phyloP scores from a whole-genome alignment of 2,888 invertebrate genomes.

The Mythimna pallens region DNA sequence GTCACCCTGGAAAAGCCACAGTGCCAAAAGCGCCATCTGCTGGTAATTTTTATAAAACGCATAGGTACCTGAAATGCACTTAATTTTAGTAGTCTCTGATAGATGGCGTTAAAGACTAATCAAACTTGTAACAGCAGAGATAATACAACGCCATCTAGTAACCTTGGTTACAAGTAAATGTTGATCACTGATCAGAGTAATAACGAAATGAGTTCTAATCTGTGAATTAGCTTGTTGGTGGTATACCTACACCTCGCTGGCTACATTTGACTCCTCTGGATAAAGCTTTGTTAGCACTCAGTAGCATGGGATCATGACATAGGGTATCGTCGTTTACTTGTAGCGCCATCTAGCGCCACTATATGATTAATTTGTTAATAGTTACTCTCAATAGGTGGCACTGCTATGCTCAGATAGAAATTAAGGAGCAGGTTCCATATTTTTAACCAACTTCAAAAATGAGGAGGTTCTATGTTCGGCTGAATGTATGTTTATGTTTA shows the following conservation, averaged over 20 bases:
- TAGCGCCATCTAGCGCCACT: constrained; percentile 1
- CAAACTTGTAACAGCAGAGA: not conserved
- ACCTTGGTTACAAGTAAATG: not conserved
- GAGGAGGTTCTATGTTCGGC: no score
- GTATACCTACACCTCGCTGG: not conserved
- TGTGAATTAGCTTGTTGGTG: no score
- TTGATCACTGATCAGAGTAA: not conserved
- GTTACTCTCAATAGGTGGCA: constrained; percentile 41
- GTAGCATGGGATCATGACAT: no score
- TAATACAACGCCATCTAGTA: constrained; percentile 20
- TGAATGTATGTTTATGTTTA: not conserved
- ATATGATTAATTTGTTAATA: not conserved
- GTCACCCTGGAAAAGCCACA: no score
- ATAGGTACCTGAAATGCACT: fast-evolving
- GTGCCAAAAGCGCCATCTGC: constrained; percentile 14
- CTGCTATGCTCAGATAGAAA: not conserved
- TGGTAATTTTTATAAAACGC: not conserved
- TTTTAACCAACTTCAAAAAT: no score
- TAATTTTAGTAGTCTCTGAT: not conserved
- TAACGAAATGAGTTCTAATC: not conserved
- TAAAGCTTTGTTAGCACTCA: not conserved
- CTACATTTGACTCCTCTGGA: no score
- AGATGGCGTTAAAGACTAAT: constrained; percentile 23
- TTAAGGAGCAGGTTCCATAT: not conserved
- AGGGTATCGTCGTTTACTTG: not conserved